Conservation (phyloP, 2,797 vertebrate genomes). For the Alectoris magna region DNA sequence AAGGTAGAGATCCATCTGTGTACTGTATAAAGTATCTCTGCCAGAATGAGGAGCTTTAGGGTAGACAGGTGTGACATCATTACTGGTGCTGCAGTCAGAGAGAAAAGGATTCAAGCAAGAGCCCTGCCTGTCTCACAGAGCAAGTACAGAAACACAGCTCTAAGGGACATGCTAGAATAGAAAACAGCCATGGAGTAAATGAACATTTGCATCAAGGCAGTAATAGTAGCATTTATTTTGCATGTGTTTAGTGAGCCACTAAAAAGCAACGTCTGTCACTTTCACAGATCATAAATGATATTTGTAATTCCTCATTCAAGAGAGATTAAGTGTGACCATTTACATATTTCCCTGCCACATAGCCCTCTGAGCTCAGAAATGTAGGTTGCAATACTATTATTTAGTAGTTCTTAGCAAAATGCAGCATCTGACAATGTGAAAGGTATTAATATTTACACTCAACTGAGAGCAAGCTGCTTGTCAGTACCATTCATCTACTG, state of each 20-base stretch:
- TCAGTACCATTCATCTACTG: neutral
- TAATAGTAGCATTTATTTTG: neutral
- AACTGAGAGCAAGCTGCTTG: slow-evolving; percentile 2
- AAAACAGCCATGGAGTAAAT: neutral
- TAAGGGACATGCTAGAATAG: neutral
- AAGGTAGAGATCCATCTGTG: neutral
- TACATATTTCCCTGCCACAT: neutral
- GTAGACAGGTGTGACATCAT: neutral
- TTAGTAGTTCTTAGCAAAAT: slow-evolving; percentile 23
- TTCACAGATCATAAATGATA: neutral
- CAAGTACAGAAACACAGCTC: neutral
- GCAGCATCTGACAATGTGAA: neutral
- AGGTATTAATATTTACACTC: slow-evolving; percentile 51
- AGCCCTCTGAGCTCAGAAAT: neutral
- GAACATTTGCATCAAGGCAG: neutral
- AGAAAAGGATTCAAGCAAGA: neutral
- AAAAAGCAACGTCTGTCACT: neutral
- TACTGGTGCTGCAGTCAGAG: neutral
- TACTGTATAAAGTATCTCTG: neutral
- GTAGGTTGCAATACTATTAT: neutral
- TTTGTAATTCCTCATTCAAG: neutral
- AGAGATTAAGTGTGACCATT: neutral
- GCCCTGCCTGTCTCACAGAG: neutral
- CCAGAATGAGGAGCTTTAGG: neutral
- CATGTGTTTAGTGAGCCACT: neutral